Conservation (phyloP, 2,113 vertebrate genomes). For the Cynopterus brachyotis region DNA sequence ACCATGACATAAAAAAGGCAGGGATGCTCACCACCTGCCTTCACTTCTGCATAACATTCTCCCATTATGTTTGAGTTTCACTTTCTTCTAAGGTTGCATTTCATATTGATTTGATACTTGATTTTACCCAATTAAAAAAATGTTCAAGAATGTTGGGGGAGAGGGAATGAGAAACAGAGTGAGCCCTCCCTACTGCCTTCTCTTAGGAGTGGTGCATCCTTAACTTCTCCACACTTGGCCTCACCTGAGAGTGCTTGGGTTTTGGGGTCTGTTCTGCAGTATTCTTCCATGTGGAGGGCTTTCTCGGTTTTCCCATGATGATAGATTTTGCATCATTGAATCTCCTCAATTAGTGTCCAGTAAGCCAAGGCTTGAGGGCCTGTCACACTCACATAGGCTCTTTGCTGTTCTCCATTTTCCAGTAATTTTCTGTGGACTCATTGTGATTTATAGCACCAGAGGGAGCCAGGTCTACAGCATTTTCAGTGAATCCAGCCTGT, state of each 20-base stretch:
- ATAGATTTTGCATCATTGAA: background rate
- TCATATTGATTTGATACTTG: background rate
- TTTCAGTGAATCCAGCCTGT: slow-evolving; percentile 36
- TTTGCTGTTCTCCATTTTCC: slow-evolving; percentile 25
- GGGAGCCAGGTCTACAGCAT: slow-evolving; percentile 10
- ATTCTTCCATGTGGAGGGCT: background rate
- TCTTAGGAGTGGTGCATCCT: background rate
- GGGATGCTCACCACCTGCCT: background rate
- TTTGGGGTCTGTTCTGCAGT: background rate
- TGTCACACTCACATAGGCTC: background rate
- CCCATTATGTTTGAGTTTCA: background rate
- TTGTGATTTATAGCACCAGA: slow-evolving; percentile 38
- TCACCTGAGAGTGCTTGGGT: background rate
- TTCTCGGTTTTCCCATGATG: background rate
- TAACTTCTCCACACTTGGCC: too few species aligned
- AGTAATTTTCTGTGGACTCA: slow-evolving; percentile 4
- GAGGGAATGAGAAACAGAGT: background rate
- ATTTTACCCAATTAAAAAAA: background rate
- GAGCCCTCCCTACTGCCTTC: background rate
- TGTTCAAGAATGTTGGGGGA: background rate
- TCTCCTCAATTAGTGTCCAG: background rate
- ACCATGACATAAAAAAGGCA: background rate
- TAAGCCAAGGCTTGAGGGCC: background rate
- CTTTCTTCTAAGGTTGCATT: background rate
- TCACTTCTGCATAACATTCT: accelerated